phyloP scores from a whole-genome alignment of 2,113 vertebrate genomes.

The Gavialis gangeticus region DNA sequence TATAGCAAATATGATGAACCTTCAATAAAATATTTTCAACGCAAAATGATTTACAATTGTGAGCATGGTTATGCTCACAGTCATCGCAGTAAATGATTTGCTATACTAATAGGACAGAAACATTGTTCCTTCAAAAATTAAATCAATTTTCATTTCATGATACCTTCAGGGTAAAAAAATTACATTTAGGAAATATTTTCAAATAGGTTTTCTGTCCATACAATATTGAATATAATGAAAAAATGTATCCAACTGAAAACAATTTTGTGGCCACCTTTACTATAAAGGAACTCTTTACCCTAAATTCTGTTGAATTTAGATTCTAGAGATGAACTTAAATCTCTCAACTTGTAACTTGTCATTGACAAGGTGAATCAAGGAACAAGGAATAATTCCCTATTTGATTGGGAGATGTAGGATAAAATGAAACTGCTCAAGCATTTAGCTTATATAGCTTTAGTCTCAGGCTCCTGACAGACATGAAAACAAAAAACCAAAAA shows the following conservation, averaged over 20 bases:
- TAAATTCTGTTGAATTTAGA: constrained; percentile 42
- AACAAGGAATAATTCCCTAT: constrained; percentile 54
- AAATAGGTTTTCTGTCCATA: background rate
- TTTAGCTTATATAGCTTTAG: constrained; percentile 23
- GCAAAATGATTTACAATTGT: background rate
- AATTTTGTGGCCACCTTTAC: constrained; percentile 1
- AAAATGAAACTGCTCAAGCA: constrained; percentile 54
- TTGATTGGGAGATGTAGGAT: constrained; percentile 9
- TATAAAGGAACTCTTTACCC: background rate
- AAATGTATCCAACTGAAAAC: background rate
- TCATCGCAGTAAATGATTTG: constrained; percentile 9
- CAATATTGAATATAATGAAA: constrained; percentile 8
- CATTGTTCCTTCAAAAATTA: background rate
- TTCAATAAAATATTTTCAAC: background rate
- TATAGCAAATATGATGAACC: background rate
- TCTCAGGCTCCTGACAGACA: background rate
- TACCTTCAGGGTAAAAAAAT: background rate
- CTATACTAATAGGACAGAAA: constrained; percentile 9
- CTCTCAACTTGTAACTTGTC: constrained; percentile 52
- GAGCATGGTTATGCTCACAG: background rate
- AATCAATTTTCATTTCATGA: constrained; percentile 27
- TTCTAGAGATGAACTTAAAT: constrained; percentile 47
- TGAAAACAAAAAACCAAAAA: too few relatives aligned
- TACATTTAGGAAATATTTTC: background rate
- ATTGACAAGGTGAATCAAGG: constrained; percentile 49